Base-by-base conservation (phyloP, 2,888 invertebrate genomes). In the Epinotia demarniana region DNA sequence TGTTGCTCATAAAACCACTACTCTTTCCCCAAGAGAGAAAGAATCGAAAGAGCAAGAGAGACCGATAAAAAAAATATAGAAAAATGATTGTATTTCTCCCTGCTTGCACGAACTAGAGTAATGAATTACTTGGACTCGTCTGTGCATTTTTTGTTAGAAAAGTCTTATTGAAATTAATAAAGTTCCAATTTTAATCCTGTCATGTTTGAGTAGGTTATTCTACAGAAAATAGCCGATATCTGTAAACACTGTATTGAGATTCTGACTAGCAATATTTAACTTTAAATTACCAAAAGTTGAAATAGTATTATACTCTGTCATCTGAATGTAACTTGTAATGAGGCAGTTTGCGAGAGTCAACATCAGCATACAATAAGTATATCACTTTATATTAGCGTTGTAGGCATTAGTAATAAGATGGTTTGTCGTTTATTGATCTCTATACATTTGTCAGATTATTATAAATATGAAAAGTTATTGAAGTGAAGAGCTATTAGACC, bases 131-230 rank as follows among this genome's bases (percentile, higher is more conserved):
- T 11, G 43, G 13, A 43, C 11, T 16, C 13, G n/a, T 18, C 5
- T 18, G 46, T 63, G 63, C 27, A 33, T 55, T 33, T 5, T 63
- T 19, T 68, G 27, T 33, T 53, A 64, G 11, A 64, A 0, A n/a
- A n/a, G 66, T n/a, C 49, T 53, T 66, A 66, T 53, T 66, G 53
- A 11, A 64, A 46, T 63, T 16, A 64, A 23, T 64, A 53, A 53
- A 53, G n/a, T 49, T 64, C 46, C 18, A 58, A 12, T 18, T 23
- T 67, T 58, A 11, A 19, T 19, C 33, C 8, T 16, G 16, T 57
- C 4, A 19, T n/a, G 39, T 57, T 57, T 27, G 27, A 27, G 27
- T 60, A 27, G 27, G 27, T 19, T 33, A 33, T 39, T 4, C 16
- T 23, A 13, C 43, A 60, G 33, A 12, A 68, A 39, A 43, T 19